Evolutionary conservation across 2,797 vertebrate genomes (phyloP).

Genomic region (Neopelma chrysocephalum): DNA sequence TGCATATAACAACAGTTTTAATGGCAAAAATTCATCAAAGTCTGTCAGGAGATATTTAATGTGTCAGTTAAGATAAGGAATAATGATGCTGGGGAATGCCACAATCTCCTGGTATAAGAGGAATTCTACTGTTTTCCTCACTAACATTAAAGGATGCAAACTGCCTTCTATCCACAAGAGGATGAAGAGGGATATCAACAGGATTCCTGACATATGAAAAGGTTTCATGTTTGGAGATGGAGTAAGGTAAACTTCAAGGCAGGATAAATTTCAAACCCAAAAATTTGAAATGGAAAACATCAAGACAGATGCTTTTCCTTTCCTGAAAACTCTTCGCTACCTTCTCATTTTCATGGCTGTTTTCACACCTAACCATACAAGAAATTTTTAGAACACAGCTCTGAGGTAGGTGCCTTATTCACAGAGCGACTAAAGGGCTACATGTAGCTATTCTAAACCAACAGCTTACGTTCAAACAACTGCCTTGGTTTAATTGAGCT

Average conservation of each 20-base stretch:
- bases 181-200: neutral
- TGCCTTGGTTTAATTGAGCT: neutral
- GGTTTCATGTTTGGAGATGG: neutral
- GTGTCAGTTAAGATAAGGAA: conserved; percentile 59
- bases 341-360: neutral
- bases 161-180: neutral
- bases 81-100: conserved; percentile 30
- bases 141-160: conserved; percentile 18
- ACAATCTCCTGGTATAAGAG: conserved; percentile 22
- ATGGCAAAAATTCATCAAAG: conserved; percentile 63
- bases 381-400: neutral
- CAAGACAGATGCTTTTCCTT: neutral
- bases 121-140: conserved; percentile 54
- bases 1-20: conserved; percentile 64
- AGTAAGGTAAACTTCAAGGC: neutral
- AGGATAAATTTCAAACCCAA: neutral
- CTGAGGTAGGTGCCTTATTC: neutral
- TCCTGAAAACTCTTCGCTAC: neutral
- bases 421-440: neutral
- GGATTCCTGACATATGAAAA: neutral
- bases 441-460: neutral
- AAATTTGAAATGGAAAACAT: neutral
- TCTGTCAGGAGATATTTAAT: conserved; percentile 67
- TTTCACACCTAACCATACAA: neutral
- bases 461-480: neutral